These are phyloP conservation scores for Capricornis sumatraensis DNA, from an alignment of 2,113 vertebrate species.

Conservation along the genomic window DNA sequence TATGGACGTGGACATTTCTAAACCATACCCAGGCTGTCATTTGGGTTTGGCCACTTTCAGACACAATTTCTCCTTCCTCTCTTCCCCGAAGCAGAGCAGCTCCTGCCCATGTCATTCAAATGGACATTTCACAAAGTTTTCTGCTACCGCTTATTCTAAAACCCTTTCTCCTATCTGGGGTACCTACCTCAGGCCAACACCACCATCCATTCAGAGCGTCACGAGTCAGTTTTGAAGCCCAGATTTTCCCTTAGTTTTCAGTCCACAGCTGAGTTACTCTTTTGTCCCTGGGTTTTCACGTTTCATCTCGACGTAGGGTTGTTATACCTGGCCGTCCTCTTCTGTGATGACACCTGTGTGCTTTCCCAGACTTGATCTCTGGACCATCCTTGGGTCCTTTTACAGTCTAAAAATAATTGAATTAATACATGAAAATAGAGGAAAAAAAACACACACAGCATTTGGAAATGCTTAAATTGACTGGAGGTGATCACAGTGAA, in stretches of 20 bases:
- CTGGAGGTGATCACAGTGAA: background rate
- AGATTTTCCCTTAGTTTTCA: background rate
- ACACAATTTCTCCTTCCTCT: accelerated
- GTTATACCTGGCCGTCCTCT: background rate
- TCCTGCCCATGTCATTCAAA: accelerated
- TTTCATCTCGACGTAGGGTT: background rate
- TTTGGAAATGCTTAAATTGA: background rate
- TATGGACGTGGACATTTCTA: background rate
- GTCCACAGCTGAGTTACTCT: background rate
- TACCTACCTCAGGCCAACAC: background rate
- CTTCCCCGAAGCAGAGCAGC: accelerated
- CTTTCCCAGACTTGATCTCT: background rate
- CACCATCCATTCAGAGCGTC: too few species aligned
- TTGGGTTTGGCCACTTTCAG: background rate
- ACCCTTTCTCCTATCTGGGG: background rate
- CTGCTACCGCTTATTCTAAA: background rate
- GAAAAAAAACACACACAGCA: accelerated
- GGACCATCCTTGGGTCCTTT: background rate
- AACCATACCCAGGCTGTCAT: background rate
- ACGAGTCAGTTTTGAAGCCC: background rate
- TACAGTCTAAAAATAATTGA: background rate
- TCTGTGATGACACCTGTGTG: background rate
- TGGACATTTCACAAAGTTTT: background rate
- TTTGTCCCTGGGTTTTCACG: background rate
- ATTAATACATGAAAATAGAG: background rate